Conservation (phyloP, 2,888 invertebrate genomes). For the Gnatocerus cornutus region DNA sequence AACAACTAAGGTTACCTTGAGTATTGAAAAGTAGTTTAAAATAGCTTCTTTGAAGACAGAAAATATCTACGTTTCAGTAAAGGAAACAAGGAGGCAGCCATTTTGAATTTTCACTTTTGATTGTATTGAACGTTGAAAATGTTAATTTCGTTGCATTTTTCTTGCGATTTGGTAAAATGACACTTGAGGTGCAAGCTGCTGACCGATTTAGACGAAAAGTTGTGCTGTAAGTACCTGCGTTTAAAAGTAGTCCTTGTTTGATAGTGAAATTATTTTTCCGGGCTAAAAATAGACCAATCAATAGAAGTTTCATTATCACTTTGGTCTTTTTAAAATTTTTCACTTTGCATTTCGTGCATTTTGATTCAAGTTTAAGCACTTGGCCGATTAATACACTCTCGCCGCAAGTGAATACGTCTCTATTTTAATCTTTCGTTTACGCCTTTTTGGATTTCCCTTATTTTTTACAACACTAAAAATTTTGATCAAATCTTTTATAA, state of each 20-base stretch:
- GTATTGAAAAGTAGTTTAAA: constrained; percentile 58
- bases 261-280: constrained; percentile 61
- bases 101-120: constrained; percentile 73
- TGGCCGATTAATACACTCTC: too few relatives aligned
- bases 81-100: constrained; percentile 68
- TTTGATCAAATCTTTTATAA: too few relatives aligned
- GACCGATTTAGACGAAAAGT: not conserved
- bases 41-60: constrained; percentile 64
- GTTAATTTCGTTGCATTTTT: constrained; percentile 23
- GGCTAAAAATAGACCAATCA: constrained; percentile 67
- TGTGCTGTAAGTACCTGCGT: constrained; percentile 33
- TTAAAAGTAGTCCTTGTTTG: constrained; percentile 52
- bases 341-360: not conserved
- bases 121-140: constrained; percentile 65
- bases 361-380: too few relatives aligned
- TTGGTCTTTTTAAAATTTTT: constrained; percentile 5
- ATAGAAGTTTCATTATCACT: constrained; percentile 65
- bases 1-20: constrained; percentile 61
- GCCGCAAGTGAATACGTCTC: too few relatives aligned
- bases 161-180: not conserved
- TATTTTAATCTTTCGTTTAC: too few relatives aligned
- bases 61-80: constrained; percentile 63
- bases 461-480: too few relatives aligned
- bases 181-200: not conserved
- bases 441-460: too few relatives aligned